Evolutionary conservation across 30 jellyfish, hydroid and myxozoan genomes (phyloP).

Genomic region (Turritopsis rubra): DNA sequence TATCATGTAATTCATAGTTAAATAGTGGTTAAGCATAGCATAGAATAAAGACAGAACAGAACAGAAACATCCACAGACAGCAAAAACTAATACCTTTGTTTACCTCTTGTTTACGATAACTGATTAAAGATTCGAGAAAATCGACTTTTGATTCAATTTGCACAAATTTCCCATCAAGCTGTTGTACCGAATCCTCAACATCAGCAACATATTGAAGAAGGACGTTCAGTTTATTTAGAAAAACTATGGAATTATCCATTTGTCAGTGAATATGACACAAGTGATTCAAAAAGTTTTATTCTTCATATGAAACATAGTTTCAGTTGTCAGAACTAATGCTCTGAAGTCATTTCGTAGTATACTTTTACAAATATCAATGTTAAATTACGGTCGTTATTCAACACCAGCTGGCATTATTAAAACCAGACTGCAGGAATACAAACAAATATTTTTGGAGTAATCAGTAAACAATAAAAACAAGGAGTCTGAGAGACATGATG

Average conservation of each 20-base stretch:
- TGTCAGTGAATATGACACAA: not conserved
- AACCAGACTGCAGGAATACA: not conserved
- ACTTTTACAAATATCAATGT: not conserved
- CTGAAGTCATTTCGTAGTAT: not conserved
- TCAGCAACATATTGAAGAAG: constrained; percentile 6
- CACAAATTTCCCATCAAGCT: not conserved
- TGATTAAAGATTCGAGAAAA: constrained; percentile 6
- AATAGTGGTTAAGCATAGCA: too few relatives aligned
- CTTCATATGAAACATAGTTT: too few relatives aligned
- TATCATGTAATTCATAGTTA: too few relatives aligned
- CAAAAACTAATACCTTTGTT: not conserved
- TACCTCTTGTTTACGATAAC: not conserved
- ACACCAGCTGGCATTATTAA: not conserved
- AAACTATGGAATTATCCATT: not conserved
- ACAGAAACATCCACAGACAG: too few relatives aligned
- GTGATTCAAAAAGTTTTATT: not conserved
- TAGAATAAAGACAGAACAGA: too few relatives aligned
- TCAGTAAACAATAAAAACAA: not conserved
- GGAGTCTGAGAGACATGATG: not conserved
- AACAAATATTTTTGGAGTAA: not conserved
- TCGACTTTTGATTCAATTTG: constrained; percentile 2
- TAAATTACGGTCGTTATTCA: not conserved
- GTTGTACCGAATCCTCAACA: not conserved
- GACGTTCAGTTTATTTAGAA: not conserved
- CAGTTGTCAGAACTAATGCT: not conserved